phyloP scores from a whole-genome alignment of 2,113 vertebrate genomes.

The Strix uralensis region DNA sequence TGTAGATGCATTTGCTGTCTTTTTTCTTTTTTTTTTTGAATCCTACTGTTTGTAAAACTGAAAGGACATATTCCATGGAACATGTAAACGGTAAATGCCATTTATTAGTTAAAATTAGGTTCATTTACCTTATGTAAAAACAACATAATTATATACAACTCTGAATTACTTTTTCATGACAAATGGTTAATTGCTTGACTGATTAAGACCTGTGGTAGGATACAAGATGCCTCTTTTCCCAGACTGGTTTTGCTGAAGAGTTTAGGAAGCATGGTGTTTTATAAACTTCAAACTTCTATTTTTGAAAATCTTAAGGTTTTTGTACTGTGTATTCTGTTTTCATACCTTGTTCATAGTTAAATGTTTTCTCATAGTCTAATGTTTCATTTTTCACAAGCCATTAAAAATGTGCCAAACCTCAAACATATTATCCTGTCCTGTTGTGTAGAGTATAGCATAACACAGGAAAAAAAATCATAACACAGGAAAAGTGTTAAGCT shows the following conservation, averaged over 20 bases:
- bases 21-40: not conserved
- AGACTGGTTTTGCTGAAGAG: not conserved
- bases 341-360: conserved; percentile 53
- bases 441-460: conserved; percentile 46
- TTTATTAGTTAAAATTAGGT: not conserved
- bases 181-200: not conserved
- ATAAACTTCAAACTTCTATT: not conserved
- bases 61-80: not conserved
- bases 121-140: not conserved
- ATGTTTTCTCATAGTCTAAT: conserved; percentile 63
- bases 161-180: not conserved
- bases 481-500: conserved; percentile 54
- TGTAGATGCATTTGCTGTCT: not conserved
- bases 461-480: conserved; percentile 25
- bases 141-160: not conserved
- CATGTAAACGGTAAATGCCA: not conserved
- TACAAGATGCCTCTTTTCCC: not conserved
- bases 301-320: conserved; percentile 22
- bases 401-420: conserved; percentile 71
- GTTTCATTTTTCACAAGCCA: conserved; percentile 72
- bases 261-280: conserved; percentile 13
- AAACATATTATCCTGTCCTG: conserved; percentile 61
- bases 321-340: conserved; percentile 21
- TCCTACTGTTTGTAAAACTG: not conserved
- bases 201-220: not conserved